Conservation (phyloP, 1,140 invertebrate genomes). For the Cherax destructor region DNA sequence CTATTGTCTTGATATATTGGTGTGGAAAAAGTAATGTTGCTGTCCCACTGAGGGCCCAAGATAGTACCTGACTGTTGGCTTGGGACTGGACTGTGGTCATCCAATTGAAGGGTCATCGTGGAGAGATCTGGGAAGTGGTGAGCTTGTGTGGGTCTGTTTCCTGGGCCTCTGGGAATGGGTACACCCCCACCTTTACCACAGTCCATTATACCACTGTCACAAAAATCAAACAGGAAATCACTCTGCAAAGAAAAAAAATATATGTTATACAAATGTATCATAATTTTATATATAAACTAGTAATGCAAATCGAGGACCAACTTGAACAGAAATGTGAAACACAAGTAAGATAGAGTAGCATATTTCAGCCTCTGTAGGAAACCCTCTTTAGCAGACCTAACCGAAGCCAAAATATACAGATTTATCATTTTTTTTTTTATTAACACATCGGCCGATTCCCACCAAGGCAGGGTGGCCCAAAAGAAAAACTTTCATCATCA, state of each 20-base stretch:
- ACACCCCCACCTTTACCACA: conserved; percentile 38
- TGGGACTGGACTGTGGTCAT: conserved; percentile 48
- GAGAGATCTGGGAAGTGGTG: conserved; percentile 45
- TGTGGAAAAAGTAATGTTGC: not conserved
- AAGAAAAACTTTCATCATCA: no score
- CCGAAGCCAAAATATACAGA: no score
- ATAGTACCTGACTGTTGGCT: conserved; percentile 16
- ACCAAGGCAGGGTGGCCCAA: no score
- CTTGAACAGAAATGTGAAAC: no score
- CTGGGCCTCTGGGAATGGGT: conserved; percentile 52
- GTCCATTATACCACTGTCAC: conserved; percentile 48
- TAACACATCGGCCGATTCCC: no score
- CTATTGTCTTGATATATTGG: conserved; percentile 33
- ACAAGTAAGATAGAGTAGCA: no score
- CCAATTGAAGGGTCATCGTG: conserved; percentile 51
- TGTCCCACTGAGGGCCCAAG: conserved; percentile 43
- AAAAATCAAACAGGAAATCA: conserved; percentile 54
- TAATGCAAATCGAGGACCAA: no score
- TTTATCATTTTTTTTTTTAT: no score
- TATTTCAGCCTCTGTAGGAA: no score
- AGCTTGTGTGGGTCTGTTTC: conserved; percentile 10
- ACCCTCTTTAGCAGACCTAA: no score
- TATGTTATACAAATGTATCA: not conserved
- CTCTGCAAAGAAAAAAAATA: conserved; percentile 33
- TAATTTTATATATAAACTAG: no score